Evolutionary conservation across 2,113 vertebrate genomes (phyloP).

Genomic region (Zingel zingel): DNA sequence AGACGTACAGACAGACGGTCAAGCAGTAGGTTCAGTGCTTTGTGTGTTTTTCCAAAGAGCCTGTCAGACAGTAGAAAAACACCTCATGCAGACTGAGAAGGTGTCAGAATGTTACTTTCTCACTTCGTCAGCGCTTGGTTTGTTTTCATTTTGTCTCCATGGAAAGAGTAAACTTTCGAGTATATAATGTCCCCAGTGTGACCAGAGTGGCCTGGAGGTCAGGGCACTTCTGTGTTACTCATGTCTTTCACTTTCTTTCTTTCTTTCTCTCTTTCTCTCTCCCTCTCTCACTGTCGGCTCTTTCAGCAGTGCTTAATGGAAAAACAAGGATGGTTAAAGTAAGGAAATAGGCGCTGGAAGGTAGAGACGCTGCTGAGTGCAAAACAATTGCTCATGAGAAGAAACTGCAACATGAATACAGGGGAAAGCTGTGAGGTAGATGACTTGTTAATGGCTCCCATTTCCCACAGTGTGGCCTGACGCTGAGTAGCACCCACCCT

Average conservation of each 20-base stretch:
- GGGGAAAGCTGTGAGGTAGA: slow-evolving; percentile 75
- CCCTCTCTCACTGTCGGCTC: slow-evolving; percentile 70
- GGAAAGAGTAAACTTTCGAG: slow-evolving; percentile 88
- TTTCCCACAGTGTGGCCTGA: background rate
- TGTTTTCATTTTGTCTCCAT: slow-evolving; percentile 81
- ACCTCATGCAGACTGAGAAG: slow-evolving; percentile 81
- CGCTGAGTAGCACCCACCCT: slow-evolving; percentile 16
- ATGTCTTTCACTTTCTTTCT: slow-evolving; percentile 44
- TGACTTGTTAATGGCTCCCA: slow-evolving; percentile 46
- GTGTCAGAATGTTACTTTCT: slow-evolving; percentile 75
- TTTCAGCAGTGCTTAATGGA: slow-evolving; percentile 83
- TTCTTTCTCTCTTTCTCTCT: slow-evolving; percentile 14
- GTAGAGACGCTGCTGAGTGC: slow-evolving; percentile 72
- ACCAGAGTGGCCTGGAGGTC: slow-evolving; percentile 62
- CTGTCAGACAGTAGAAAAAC: slow-evolving; percentile 79
- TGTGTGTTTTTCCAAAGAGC: slow-evolving; percentile 88
- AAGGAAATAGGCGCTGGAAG: slow-evolving; percentile 53
- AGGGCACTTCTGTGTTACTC: slow-evolving; percentile 72
- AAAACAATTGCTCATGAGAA: slow-evolving; percentile 74
- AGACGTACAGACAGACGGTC: slow-evolving; percentile 80
- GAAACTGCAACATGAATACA: slow-evolving; percentile 76
- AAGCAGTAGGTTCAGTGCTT: slow-evolving; percentile 86
- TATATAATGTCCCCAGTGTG: slow-evolving; percentile 82
- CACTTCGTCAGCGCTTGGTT: slow-evolving; percentile 72
- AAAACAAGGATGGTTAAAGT: slow-evolving; percentile 81